Conservation (phyloP, 2,113 vertebrate species). For the Varanus komodoensis region DNA sequence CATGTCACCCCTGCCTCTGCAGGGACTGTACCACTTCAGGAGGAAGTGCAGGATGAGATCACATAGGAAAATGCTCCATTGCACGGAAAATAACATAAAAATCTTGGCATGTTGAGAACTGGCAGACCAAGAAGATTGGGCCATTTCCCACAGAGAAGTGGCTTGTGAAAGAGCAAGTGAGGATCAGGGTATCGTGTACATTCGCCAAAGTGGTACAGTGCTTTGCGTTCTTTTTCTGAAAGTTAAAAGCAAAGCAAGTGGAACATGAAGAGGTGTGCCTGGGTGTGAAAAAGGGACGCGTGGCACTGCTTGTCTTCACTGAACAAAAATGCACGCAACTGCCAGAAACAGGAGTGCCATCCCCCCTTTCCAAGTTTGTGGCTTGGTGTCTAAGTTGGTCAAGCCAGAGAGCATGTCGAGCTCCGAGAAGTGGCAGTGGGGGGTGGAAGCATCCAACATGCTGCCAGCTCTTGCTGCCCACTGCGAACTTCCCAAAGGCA, state of each 20-base stretch:
- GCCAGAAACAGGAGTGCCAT: too few species aligned
- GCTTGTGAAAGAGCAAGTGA: background rate
- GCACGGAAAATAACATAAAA: background rate
- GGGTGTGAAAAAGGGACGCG: background rate
- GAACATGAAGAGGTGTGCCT: background rate
- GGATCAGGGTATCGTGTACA: background rate
- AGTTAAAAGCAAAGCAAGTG: background rate
- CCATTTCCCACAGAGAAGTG: too few species aligned
- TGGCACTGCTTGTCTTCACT: background rate
- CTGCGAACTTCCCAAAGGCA: too few species aligned
- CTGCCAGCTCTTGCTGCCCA: too few species aligned
- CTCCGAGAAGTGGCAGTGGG: too few species aligned
- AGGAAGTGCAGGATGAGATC: background rate
- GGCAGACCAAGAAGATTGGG: background rate
- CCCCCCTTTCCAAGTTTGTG: too few species aligned
- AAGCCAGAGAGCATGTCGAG: too few species aligned
- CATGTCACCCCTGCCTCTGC: too few species aligned
- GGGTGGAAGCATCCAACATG: too few species aligned
- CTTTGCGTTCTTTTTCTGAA: background rate
- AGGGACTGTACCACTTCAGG: too few species aligned
- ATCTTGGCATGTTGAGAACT: background rate
- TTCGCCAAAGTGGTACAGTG: background rate
- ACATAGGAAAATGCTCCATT: background rate
- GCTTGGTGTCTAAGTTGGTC: too few species aligned
- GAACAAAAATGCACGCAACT: too few species aligned